These are phyloP conservation scores for Naso thynnoides DNA, from an alignment of 2,797 vertebrate species.

Conservation along the genomic window DNA sequence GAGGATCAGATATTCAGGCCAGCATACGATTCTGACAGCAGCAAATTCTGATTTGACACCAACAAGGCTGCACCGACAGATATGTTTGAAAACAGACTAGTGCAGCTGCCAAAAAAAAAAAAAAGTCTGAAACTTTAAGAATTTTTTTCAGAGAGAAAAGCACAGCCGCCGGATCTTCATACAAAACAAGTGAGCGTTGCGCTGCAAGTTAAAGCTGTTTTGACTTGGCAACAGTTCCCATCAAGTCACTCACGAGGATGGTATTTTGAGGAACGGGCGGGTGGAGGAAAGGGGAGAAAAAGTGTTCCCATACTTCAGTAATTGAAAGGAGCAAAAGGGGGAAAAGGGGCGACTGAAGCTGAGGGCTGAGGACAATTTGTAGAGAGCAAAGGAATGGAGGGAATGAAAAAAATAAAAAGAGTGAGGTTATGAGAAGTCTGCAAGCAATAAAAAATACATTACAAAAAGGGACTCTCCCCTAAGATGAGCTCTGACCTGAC, in stretches of 20 bases:
- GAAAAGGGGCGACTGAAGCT: conserved; percentile 25
- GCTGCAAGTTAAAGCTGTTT: conserved; percentile 19
- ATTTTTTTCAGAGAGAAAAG: neutral
- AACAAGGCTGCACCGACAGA: conserved; percentile 7
- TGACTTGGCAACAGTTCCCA: conserved; percentile 16
- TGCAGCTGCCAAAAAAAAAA: neutral
- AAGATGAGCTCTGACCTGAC: conserved; percentile 26
- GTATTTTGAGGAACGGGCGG: conserved; percentile 20
- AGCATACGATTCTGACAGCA: neutral
- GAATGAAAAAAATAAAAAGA: neutral
- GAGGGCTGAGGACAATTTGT: conserved; percentile 28
- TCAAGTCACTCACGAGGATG: conserved; percentile 23
- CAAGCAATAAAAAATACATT: conserved; percentile 1
- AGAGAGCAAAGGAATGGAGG: conserved; percentile 9
- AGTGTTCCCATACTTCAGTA: conserved; percentile 19
- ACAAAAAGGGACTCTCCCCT: conserved; percentile 34
- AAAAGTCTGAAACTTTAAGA: neutral
- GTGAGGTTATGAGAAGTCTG: conserved; percentile 7
- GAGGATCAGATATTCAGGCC: neutral
- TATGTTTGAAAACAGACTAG: neutral
- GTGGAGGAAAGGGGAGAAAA: conserved; percentile 23
- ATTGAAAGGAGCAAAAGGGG: conserved; percentile 42
- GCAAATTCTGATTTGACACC: conserved; percentile 3
- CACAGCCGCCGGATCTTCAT: neutral
- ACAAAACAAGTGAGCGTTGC: neutral